A percentile compares a stretch with the other conserved stretches of the same genome.
Evolutionary conservation across 2,797 vertebrate genomes (phyloP).

Genomic region (Acanthurus leucopareius): DNA sequence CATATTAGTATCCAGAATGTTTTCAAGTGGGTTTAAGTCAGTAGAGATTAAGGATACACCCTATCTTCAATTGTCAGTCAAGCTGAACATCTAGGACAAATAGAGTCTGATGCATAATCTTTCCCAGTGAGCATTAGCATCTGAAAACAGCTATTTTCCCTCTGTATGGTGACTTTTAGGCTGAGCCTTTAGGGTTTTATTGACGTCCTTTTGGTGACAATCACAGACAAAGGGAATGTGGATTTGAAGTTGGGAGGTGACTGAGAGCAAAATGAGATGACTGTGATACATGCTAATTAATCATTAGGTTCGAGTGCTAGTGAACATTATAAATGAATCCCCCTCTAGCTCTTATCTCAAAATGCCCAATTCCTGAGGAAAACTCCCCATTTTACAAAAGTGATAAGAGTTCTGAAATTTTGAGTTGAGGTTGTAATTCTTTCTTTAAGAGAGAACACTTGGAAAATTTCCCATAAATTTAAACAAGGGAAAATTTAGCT

Average conservation of each 20-base stretch:
- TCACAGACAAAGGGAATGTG: conserved; percentile 32
- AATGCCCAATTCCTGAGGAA: not conserved
- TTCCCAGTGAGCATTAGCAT: conserved; percentile 22
- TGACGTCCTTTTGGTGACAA: not conserved
- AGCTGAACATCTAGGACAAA: not conserved
- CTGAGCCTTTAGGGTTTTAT: not conserved
- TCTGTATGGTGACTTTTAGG: not conserved
- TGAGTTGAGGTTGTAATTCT: not conserved
- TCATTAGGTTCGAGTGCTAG: not conserved
- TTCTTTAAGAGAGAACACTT: too few relatives aligned
- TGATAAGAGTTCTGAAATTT: not conserved
- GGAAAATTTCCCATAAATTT: too few relatives aligned
- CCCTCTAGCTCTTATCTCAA: not conserved
- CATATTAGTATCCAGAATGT: not conserved
- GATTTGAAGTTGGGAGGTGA: conserved; percentile 5
- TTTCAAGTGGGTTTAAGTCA: not conserved
- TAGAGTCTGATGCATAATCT: not conserved
- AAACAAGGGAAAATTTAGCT: not conserved
- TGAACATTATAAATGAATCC: not conserved
- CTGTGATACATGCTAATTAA: conserved; percentile 27
- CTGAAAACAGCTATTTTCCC: not conserved
- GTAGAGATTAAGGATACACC: not conserved
- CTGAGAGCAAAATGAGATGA: not conserved
- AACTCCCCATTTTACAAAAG: not conserved
- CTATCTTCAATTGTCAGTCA: conserved; percentile 8